Evolutionary conservation across 1,140 invertebrate genomes (phyloP), one percentile per base, ranked within the genome.

Genomic region (Ostrea denselamellosa): DNA sequence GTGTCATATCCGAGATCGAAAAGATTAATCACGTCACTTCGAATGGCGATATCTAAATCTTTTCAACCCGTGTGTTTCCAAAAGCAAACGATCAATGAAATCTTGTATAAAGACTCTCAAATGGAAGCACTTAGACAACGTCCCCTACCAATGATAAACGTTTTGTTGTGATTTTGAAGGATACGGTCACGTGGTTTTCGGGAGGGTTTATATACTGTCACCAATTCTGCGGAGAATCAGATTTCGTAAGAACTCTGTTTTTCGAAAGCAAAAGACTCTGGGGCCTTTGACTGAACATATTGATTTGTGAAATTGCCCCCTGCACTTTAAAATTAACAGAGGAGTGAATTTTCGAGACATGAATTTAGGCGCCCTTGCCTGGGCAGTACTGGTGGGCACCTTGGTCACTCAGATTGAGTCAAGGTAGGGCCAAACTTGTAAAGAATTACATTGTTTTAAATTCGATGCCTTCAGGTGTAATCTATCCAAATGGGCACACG

Each of bases 191-290:
- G 68, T 77, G 68, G 28, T 77, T 77, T 28, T 28, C 8, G 25
- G 68, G 68, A 4, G 9, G 9, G 25, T 77, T 34, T 77, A 77
- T 77, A 77, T 44, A 77, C 10, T 28, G 68, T 34, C 28, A 12
- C 9, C 25, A 5, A 28, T 28, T 14, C 2, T 5, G 14, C 2
- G 28, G 68, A 77, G 25, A 34, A 34, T 12, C 68, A 77, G 68
- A 77, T 77, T 77, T 77, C 68, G 68, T 77, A 77, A 77, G 68
- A 77, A 77, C 68, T 77, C 68, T 77, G 34, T 62, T 77, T 77
- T 77, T 34, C 22, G 28, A 25, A 9, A 10, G 28, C 14, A 25
- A 28, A 25, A 77, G 12, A 77, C 12, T 34, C 9, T 34, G 68
- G 68, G 25, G 9, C 28, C 28, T 28, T 12, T 77, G 14, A 10